phyloP scores from a whole-genome alignment of 1,140 invertebrate genomes.

The Chrysopa pallens region DNA sequence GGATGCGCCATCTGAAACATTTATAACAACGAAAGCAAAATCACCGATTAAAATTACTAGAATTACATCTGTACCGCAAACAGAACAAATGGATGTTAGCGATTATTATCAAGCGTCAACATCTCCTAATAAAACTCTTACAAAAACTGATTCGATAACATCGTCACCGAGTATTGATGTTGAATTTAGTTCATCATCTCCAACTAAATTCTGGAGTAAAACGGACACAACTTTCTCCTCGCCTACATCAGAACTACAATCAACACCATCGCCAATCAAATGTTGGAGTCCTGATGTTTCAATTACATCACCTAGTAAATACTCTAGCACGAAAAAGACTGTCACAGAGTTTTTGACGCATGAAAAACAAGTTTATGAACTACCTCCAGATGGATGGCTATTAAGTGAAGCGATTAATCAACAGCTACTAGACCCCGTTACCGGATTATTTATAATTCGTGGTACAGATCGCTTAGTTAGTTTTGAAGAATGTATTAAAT shows the following conservation, averaged over 20 bases:
- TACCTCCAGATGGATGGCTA: slow-evolving; percentile 69
- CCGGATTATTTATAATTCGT: slow-evolving; percentile 72
- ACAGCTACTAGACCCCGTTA: slow-evolving; percentile 59
- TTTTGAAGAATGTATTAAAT: slow-evolving; percentile 71
- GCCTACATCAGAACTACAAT: neutral
- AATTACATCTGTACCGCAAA: slow-evolving; percentile 4
- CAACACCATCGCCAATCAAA: no score
- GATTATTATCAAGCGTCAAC: no score
- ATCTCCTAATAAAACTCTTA: neutral
- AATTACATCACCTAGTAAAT: slow-evolving; percentile 1
- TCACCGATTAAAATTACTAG: slow-evolving; percentile 19
- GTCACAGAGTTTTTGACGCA: slow-evolving; percentile 16
- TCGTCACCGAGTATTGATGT: neutral
- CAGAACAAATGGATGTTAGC: no score
- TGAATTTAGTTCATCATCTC: neutral
- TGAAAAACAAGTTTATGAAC: slow-evolving; percentile 40
- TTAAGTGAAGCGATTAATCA: slow-evolving; percentile 58
- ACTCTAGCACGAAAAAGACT: slow-evolving; percentile 19
- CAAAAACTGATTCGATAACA: neutral
- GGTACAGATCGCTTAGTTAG: slow-evolving; percentile 68
- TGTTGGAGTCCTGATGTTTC: no score
- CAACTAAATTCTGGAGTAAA: neutral
- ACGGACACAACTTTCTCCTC: neutral
- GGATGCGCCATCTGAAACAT: slow-evolving; percentile 21
- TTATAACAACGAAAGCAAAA: slow-evolving; percentile 22